Evolutionary conservation across 2,888 invertebrate genomes (phyloP), one percentile per base, ranked within the genome.

Genomic region (Aquatica leii): DNA sequence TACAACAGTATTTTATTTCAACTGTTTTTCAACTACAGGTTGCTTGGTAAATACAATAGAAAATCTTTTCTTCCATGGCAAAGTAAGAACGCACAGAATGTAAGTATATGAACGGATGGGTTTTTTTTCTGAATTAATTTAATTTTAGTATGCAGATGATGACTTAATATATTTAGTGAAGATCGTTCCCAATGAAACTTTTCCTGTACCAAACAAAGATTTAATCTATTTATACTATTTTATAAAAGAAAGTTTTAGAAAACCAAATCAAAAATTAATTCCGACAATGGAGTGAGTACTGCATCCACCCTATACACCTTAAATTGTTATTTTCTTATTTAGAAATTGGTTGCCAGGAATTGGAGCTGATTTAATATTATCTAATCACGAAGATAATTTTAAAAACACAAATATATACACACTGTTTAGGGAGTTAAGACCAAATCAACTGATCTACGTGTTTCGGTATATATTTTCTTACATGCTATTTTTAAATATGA

Each of bases 221-320:
- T 76, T 90, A 37, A 83, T 87, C 37, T 81, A 87, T 0, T 83
- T 92, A 34, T 90, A 87, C 86, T 89, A 87, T 78, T 94, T 93
- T 76, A 82, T 91, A 9, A 86, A 85, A 69, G 87, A 89, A 57
- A 86, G 88, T 71, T 85, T 87, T 77, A 81, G 85, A 49, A 85
- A 86, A 31, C 86, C 88, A 56, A 82, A 81, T 6, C 86, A 83
- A 51, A 84, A 84, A 72, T 81, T 93, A 8, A 90, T 93, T 76
- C 90, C 90, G 9, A 85, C 87, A 77, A 75, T 93, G 65, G 93
- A 93, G 92, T 91, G 81, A 86, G 89, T 85, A n/a, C n/a, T n/a
- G n/a, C 43, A 15, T n/a, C 24, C 31, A 55, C 9, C 34, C 17
- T 15, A 11, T 59, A 34, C 37, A 21, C 12, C 52, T 20, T 17